Base-by-base conservation (phyloP, 1,140 invertebrate genomes). In the Aplysia californica region DNA sequence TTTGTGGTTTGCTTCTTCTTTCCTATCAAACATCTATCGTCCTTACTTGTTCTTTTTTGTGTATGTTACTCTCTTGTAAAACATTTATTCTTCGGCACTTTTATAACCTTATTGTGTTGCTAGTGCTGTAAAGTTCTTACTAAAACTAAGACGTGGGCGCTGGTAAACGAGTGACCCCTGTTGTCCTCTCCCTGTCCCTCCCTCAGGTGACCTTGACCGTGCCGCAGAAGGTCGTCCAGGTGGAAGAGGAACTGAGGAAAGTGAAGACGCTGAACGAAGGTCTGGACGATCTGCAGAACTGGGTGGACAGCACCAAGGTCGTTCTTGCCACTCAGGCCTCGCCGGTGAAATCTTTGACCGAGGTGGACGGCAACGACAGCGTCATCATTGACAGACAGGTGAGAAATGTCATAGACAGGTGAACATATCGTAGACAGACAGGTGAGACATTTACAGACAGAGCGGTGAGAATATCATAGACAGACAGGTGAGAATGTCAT, bases 171-270 rank as follows among this genome's bases (percentile, higher is more conserved):
- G n/a, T n/a, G n/a, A n/a, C n/a, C 20, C 18, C 58, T 35, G 20
- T 35, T n/a, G 33, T 10, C 39, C 21, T 21, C 39, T 15, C 36
- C 36, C 3, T 21, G 18, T 18, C 23, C 44, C 20, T 35, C 67
- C n/a, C 70, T 36, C 58, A 86, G 85, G 83, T 86, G 10, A 74
- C 78, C 4, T 79, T 26, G 56, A 83, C 85, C 29, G 77, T 87
- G n/a, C 82, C 85, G 10, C 76, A 81, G 33, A 80, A 80, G 39
- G 82, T 83, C n/a, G 66, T 76, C 15, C 39, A 65, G 15, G 67
- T 87, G 21, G 82, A 83, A 66, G 77, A 80, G 33, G 68, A 78
- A 21, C 79, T 88, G 33, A 80, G 82, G 69, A 70, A 80, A 33
- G 38, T 87, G 15, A 69, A 78, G 21, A 65, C 55, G 31, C 83